Conservation (phyloP, 2,113 vertebrate genomes). For the Nyctereutes procyonoides region DNA sequence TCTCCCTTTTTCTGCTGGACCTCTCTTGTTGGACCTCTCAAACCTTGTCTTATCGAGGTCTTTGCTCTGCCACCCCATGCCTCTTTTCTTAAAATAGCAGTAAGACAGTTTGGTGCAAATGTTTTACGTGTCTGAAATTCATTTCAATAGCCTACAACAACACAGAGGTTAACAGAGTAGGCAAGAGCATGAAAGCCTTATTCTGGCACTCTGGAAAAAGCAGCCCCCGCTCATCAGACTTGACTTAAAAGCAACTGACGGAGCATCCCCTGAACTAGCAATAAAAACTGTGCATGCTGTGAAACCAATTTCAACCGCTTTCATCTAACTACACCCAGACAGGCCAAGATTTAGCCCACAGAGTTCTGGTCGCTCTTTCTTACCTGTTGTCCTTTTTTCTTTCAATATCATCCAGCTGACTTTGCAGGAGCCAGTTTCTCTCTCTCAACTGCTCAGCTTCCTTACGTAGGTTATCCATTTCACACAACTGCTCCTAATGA, state of each 20-base stretch:
- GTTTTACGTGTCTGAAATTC: not conserved
- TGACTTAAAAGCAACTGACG: not conserved
- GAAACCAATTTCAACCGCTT: not conserved
- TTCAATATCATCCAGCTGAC: constrained; percentile 83
- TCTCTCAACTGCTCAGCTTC: constrained; percentile 92
- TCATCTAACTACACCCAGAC: fast-evolving
- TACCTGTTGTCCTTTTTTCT: constrained; percentile 82
- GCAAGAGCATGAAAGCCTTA: not conserved
- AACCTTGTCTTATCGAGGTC: not conserved
- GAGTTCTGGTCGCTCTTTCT: not conserved
- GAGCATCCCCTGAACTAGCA: not conserved
- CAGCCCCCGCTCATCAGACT: not conserved
- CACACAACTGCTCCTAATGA: constrained; percentile 90
- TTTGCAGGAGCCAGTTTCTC: constrained; percentile 90
- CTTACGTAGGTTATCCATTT: constrained; percentile 90
- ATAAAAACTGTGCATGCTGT: fast-evolving
- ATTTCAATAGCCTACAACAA: not conserved
- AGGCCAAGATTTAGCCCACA: not conserved
- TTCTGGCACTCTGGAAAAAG: not conserved
- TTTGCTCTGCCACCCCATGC: not conserved
- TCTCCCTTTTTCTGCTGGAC: not conserved
- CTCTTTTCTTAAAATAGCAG: not conserved
- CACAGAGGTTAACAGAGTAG: not conserved
- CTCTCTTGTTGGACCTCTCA: not conserved
- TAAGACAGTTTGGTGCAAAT: not conserved